Percentiles rank a stretch among this genome's conserved stretches.
These are phyloP conservation scores for Euclidia mi DNA, from an alignment of 2,888 invertebrate species.

Conservation along the genomic window DNA sequence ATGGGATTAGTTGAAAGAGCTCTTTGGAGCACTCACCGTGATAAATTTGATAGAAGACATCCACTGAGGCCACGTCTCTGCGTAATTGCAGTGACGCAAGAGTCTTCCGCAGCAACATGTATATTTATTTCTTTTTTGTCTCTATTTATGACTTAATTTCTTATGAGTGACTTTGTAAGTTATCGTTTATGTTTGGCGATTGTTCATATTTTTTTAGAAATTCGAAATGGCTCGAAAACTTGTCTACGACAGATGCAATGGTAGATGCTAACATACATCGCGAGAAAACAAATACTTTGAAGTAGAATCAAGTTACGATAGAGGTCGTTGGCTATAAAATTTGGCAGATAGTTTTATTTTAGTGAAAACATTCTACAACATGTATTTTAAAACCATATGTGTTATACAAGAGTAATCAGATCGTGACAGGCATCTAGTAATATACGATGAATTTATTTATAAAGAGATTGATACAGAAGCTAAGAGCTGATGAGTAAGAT, in stretches of 20 bases:
- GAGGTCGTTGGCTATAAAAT: slow-evolving; percentile 5
- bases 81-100: too few relatives aligned
- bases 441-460: too few relatives aligned
- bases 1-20: too few relatives aligned
- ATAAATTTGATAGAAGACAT: too few relatives aligned
- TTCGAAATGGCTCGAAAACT: slow-evolving; percentile 15
- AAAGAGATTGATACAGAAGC: too few relatives aligned
- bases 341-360: not conserved
- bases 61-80: too few relatives aligned
- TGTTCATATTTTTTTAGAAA: slow-evolving; percentile 25
- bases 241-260: slow-evolving; percentile 8
- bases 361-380: too few relatives aligned
- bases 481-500: too few relatives aligned
- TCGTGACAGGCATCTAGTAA: too few relatives aligned
- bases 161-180: slow-evolving; percentile 50
- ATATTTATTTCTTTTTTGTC: slow-evolving; percentile 36
- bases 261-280: not conserved
- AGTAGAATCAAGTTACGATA: slow-evolving; percentile 1
- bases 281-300: slow-evolving; percentile 10
- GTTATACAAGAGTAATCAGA: too few relatives aligned
- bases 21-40: too few relatives aligned
- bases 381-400: too few relatives aligned
- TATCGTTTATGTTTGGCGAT: slow-evolving; percentile 36
- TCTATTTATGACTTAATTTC: slow-evolving; percentile 53
- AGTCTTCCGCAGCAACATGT: slow-evolving; percentile 18